Percentiles rank a stretch among this genome's conserved stretches.
Evolutionary conservation across 2,888 invertebrate genomes (phyloP).

Genomic region (Ceriagrion tenellum): DNA sequence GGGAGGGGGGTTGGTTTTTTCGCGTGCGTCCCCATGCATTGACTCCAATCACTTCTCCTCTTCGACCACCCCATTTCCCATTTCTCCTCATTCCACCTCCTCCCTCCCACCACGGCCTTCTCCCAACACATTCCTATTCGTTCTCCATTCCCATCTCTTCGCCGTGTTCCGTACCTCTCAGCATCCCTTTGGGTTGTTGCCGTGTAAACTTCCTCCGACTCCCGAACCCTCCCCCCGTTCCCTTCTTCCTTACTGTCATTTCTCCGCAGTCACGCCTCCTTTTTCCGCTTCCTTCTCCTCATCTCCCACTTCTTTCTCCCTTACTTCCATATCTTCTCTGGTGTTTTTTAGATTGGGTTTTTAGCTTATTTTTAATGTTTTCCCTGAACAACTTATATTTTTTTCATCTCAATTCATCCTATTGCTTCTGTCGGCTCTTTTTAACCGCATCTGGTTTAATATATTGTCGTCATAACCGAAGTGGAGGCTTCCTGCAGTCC

Average conservation of each 20-base stretch:
- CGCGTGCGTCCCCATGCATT: constrained; percentile 42
- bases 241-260: background rate
- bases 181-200: constrained; percentile 36
- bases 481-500: too few relatives aligned
- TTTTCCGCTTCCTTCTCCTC: background rate
- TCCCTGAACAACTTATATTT: too few relatives aligned
- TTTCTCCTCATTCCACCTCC: background rate
- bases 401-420: too few relatives aligned
- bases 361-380: too few relatives aligned
- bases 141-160: background rate
- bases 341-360: background rate
- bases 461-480: too few relatives aligned
- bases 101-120: background rate
- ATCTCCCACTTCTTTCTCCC: background rate
- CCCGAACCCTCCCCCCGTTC: background rate
- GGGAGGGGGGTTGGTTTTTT: background rate
- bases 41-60: constrained; percentile 43
- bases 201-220: background rate
- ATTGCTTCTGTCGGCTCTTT: too few relatives aligned
- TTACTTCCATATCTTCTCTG: background rate
- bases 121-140: background rate
- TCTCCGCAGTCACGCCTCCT: background rate
- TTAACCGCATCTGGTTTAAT: too few relatives aligned
- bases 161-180: background rate
- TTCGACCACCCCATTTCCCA: background rate